A percentile compares a stretch with the other conserved stretches of the same genome.
phyloP scores from a whole-genome alignment of 2,113 vertebrate species.

The Monopterus albus region DNA sequence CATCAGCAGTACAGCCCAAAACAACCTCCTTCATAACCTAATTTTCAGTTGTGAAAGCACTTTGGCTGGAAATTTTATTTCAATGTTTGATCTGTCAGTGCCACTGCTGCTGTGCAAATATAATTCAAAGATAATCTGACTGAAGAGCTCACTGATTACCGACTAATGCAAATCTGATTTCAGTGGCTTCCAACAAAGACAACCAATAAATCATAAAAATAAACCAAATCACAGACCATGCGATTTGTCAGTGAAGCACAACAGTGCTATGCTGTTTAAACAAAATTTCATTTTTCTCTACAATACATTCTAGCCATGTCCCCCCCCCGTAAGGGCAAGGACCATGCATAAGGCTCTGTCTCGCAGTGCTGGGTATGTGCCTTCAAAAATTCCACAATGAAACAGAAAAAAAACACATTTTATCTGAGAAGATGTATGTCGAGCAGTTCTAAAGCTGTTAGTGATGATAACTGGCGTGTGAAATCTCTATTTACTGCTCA shows the following conservation, averaged over 20 bases:
- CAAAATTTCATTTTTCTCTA: not conserved
- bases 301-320: not conserved
- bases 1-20: not conserved
- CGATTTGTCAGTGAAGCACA: not conserved
- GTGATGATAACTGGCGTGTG: too few relatives aligned
- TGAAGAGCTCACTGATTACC: slow-evolving; percentile 24
- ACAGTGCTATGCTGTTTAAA: too few relatives aligned
- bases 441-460: too few relatives aligned
- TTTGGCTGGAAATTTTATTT: slow-evolving; percentile 6
- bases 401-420: not conserved
- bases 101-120: not conserved
- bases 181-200: slow-evolving; percentile 4
- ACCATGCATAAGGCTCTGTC: not conserved
- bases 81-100: slow-evolving; percentile 7
- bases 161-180: slow-evolving; percentile 11
- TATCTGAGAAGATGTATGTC: too few relatives aligned
- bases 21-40: not conserved
- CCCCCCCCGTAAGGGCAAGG: not conserved
- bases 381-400: not conserved
- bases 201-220: too few relatives aligned
- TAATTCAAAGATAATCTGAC: slow-evolving; percentile 9
- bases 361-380: too few relatives aligned
- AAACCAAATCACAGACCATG: not conserved
- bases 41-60: slow-evolving; percentile 3
- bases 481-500: too few relatives aligned